A percentile compares a stretch with the other conserved stretches of the same genome.
Evolutionary conservation across 2,888 invertebrate species (phyloP).

Genomic region (Hydrotaea cyrtoneurina): DNA sequence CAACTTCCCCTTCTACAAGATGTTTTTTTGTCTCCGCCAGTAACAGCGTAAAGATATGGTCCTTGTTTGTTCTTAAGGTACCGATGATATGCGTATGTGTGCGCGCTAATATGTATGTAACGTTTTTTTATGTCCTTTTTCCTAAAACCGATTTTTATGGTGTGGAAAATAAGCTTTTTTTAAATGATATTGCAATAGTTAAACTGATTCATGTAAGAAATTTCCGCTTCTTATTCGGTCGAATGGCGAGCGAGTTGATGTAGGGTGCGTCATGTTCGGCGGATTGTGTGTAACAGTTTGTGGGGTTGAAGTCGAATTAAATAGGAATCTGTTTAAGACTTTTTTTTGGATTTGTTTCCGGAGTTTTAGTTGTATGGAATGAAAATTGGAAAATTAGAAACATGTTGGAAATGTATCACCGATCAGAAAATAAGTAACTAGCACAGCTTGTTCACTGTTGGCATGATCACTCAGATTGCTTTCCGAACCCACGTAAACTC

Average conservation of each 20-base stretch:
- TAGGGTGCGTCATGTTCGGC: too few relatives aligned
- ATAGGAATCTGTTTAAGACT: too few relatives aligned
- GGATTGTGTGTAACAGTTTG: too few relatives aligned
- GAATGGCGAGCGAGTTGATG: constrained; percentile 2
- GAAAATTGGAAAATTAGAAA: too few relatives aligned
- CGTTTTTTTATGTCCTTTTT: constrained; percentile 4
- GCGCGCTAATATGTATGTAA: background rate
- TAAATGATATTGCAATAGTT: constrained; percentile 40
- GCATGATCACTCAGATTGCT: too few relatives aligned
- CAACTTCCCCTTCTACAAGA: background rate
- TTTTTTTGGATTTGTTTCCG: too few relatives aligned
- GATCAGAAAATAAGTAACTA: too few relatives aligned
- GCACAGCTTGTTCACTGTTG: too few relatives aligned
- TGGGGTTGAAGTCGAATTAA: too few relatives aligned
- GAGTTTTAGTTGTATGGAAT: too few relatives aligned
- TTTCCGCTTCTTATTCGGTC: background rate
- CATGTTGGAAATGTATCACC: too few relatives aligned
- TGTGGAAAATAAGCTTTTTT: constrained; percentile 76
- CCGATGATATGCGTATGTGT: constrained; percentile 1
- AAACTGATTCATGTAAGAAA: constrained; percentile 46
- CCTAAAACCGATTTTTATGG: constrained; percentile 72
- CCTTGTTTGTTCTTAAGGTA: constrained; percentile 69
- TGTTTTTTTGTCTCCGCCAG: background rate
- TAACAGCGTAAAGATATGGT: constrained; percentile 11
- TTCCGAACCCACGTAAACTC: too few relatives aligned